phyloP scores from a whole-genome alignment of 2,113 vertebrate genomes.

The Rhinogobius similis region DNA sequence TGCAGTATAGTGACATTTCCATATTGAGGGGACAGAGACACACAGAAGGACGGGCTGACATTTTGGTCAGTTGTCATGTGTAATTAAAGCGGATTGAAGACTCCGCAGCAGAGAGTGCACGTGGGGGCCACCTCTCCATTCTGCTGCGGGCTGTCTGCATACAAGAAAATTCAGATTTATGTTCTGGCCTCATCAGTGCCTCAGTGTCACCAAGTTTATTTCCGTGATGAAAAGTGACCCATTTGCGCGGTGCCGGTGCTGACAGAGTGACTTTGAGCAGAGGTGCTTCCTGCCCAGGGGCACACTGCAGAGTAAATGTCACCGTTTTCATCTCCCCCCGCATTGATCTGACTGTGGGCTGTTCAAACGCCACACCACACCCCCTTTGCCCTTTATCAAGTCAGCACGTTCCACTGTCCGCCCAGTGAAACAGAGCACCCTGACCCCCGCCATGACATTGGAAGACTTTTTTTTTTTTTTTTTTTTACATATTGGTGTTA shows the following conservation, averaged over 20 bases:
- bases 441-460: conserved; percentile 24
- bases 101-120: not conserved
- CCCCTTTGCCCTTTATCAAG: conserved; percentile 72
- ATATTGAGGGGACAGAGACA: not conserved
- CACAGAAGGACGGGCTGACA: conserved; percentile 10
- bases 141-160: not conserved
- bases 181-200: not conserved
- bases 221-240: conserved; percentile 27
- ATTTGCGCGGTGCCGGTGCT: conserved; percentile 26
- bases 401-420: conserved; percentile 57
- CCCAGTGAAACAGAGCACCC: conserved; percentile 45
- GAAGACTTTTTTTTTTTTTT: too few relatives aligned
- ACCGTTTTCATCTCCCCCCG: conserved; percentile 60
- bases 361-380: conserved; percentile 51
- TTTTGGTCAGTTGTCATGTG: conserved; percentile 8
- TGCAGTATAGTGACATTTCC: conserved; percentile 1
- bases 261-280: conserved; percentile 44
- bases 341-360: conserved; percentile 59
- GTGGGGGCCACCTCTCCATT: not conserved
- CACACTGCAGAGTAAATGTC: conserved; percentile 64
- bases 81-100: conserved; percentile 11
- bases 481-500: too few relatives aligned
- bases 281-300: conserved; percentile 56
- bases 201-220: conserved; percentile 16
- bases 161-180: conserved; percentile 17